phyloP scores from a whole-genome alignment of 2,113 vertebrate genomes.

The Pyxicephalus adspersus region DNA sequence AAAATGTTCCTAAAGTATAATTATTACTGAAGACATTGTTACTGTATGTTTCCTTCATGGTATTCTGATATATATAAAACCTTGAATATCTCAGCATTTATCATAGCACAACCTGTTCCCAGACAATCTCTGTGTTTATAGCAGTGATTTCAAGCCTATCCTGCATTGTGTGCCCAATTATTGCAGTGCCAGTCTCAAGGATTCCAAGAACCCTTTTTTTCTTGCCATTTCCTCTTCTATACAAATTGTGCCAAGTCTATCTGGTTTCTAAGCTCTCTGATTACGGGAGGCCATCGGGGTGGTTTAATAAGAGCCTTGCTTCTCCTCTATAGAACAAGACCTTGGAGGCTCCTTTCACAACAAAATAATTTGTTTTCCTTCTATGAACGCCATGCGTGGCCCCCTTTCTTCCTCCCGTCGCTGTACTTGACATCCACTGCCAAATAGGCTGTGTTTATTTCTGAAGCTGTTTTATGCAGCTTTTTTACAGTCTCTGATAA shows the following conservation, averaged over 20 bases:
- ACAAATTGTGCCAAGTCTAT: not conserved
- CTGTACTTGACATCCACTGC: not conserved
- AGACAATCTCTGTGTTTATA: not conserved
- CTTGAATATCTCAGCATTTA: not conserved
- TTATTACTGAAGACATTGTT: not conserved
- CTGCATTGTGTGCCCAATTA: not conserved
- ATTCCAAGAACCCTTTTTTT: not conserved
- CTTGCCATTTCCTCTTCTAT: not conserved
- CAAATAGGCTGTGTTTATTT: not conserved
- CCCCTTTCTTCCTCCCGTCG: slow-evolving; percentile 12
- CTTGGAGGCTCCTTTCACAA: slow-evolving; percentile 14
- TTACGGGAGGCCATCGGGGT: not conserved
- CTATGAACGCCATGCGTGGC: not conserved
- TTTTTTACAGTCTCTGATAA: no score
- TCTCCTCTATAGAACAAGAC: slow-evolving; percentile 11
- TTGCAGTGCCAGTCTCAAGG: slow-evolving; percentile 1
- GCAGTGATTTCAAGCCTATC: no score
- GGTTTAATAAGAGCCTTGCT: not conserved
- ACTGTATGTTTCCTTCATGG: not conserved
- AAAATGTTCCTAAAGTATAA: no score
- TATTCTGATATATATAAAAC: slow-evolving; percentile 2
- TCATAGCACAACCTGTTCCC: slow-evolving; percentile 13
- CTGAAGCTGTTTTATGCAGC: no score
- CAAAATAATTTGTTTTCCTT: slow-evolving; percentile 31
- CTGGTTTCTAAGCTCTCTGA: not conserved